Conservation (phyloP, 1,140 invertebrate species). For the Meloidogyne chitwoodi region DNA sequence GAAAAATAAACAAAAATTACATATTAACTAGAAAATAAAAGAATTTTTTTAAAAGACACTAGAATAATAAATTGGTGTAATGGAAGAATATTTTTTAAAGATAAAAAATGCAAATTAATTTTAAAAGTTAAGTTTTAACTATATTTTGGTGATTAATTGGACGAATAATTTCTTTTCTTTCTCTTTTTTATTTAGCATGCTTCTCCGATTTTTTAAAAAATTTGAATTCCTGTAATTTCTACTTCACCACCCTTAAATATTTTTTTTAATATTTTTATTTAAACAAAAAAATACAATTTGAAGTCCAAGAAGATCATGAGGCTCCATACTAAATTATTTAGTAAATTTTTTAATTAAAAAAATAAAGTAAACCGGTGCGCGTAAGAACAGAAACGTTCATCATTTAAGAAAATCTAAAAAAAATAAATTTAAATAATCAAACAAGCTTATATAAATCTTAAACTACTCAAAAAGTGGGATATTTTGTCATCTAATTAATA, state of each 20-base stretch:
- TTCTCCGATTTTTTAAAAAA: constrained; percentile 40
- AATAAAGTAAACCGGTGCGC: constrained; percentile 34
- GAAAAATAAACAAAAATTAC: too few species aligned
- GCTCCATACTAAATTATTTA: constrained; percentile 35
- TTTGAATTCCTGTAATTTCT: constrained; percentile 53
- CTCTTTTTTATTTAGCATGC: too few species aligned
- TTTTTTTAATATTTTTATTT: not conserved
- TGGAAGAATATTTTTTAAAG: too few species aligned
- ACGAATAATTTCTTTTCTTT: too few species aligned
- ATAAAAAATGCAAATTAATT: too few species aligned
- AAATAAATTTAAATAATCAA: not conserved
- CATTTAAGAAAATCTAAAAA: constrained; percentile 50
- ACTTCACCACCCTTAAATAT: constrained; percentile 42
- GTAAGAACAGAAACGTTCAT: constrained; percentile 51
- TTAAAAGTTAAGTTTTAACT: too few species aligned
- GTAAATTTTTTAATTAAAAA: not conserved
- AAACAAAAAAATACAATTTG: constrained; percentile 36
- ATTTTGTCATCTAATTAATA: too few species aligned
- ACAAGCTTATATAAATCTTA: not conserved
- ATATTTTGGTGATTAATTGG: too few species aligned
- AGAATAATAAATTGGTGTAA: too few species aligned
- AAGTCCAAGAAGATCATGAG: constrained; percentile 51
- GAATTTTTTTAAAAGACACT: too few species aligned
- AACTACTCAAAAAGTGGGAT: not conserved
- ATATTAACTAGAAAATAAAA: too few species aligned